Evolutionary conservation across 2,113 vertebrate genomes (phyloP).

Genomic region (Paramisgurnus dabryanus): DNA sequence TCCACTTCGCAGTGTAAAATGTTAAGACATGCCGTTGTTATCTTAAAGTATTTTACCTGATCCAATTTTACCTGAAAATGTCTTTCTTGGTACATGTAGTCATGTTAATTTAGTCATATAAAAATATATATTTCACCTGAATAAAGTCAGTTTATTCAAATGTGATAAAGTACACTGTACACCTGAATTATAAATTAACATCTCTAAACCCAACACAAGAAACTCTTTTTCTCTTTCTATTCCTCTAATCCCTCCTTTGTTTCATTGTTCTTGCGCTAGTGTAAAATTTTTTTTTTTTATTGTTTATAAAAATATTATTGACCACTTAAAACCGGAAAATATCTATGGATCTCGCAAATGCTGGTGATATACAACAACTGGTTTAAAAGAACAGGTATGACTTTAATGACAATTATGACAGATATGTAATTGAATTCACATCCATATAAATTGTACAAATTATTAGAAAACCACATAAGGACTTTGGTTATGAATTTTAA

Average conservation of each 20-base stretch:
- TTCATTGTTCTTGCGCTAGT: background rate
- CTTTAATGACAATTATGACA: too few species aligned
- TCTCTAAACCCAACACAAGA: too few species aligned
- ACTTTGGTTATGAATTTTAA: background rate
- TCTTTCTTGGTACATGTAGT: too few species aligned
- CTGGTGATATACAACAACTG: background rate
- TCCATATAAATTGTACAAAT: background rate
- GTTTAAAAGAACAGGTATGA: background rate
- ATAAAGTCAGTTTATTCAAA: background rate
- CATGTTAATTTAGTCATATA: background rate
- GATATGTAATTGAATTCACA: background rate
- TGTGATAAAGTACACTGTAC: background rate
- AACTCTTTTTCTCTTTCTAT: background rate
- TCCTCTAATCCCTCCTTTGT: background rate
- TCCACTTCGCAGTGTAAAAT: background rate
- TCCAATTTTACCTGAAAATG: too few species aligned
- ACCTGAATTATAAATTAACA: background rate
- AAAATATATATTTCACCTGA: background rate
- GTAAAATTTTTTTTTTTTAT: too few species aligned
- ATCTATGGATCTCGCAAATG: background rate
- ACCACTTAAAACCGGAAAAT: background rate
- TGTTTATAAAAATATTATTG: background rate
- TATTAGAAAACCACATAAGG: background rate
- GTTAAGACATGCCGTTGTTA: background rate
- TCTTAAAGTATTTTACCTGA: background rate